Evolutionary conservation across 23 tunicate species (phyloP), one percentile per base, ranked within the genome.

Genomic region (Ciona savignyi): DNA sequence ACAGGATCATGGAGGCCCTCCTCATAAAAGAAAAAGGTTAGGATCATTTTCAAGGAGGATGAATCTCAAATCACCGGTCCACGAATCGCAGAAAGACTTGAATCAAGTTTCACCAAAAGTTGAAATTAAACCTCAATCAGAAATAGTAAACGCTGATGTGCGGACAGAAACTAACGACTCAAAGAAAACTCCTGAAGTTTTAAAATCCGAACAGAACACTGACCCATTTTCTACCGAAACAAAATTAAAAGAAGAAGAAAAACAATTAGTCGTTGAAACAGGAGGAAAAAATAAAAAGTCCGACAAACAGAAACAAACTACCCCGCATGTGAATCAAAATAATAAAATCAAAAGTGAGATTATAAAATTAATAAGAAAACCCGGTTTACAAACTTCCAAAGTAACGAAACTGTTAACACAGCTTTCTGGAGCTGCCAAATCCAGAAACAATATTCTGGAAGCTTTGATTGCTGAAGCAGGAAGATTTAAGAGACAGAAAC

Each of bases 381-480:
- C 56, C 11, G 56, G 56, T 42, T 42, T 42, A 15, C 56, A 42
- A 6, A 42, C 56, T 6, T 9, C 15, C 15, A 42, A 42, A 42
- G 56, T 42, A 15, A 15, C 15, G 9, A 15, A 42, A 15, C 56
- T 42, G 56, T 15, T 42, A 15, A 42, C 9, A 15, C 11, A 42
- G 9, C 9, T 42, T 9, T 9, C 15, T 42, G 56, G 56, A 42
- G 15, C 56, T 6, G 9, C 56, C 15, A 15, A 42, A 6, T 9
- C 15, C 15, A 42, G 15, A 15, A 42, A 42, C 56, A 42, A 6
- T 42, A 20, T 88, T 11, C n/a, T 88, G 24, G 73, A 85, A 30
- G 25, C 63, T 30, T 51, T 88, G n/a, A 82, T 68, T 4, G 32
- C 56, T 24, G 96, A 88, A 82, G 87, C 87, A 9, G 80, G 71